Evolutionary conservation across 2,113 vertebrate genomes (phyloP).

Genomic region (Myiopsitta monachus): DNA sequence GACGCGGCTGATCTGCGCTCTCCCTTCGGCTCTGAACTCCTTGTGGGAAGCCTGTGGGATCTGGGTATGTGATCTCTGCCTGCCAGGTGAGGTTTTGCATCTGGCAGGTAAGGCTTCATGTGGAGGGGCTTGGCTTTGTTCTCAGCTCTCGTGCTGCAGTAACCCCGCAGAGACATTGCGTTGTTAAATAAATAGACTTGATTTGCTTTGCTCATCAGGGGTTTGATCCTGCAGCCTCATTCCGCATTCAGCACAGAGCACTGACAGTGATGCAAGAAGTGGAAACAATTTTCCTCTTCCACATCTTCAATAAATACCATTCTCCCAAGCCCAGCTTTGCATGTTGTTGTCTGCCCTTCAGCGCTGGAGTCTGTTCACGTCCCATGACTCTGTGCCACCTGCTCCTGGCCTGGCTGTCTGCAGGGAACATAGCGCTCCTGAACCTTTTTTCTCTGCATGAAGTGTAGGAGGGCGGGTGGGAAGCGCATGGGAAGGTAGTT

Average conservation of each 20-base stretch:
- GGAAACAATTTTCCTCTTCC: neutral
- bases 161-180: no score
- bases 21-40: neutral
- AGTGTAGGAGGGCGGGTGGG: rapidly evolving
- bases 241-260: neutral
- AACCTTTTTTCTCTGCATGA: neutral
- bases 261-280: neutral
- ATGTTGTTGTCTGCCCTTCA: neutral
- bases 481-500: neutral
- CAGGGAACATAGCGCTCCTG: neutral
- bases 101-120: neutral
- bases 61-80: neutral
- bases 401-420: neutral
- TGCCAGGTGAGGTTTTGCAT: neutral
- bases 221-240: no score
- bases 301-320: neutral
- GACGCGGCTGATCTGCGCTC: neutral
- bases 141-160: neutral
- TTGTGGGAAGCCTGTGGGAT: neutral
- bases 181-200: neutral
- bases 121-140: neutral
- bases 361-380: rapidly evolving
- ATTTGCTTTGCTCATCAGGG: neutral
- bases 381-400: rapidly evolving
- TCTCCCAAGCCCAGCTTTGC: neutral